phyloP scores from a whole-genome alignment of 1,140 invertebrate genomes.

The Orchestia grillus region DNA sequence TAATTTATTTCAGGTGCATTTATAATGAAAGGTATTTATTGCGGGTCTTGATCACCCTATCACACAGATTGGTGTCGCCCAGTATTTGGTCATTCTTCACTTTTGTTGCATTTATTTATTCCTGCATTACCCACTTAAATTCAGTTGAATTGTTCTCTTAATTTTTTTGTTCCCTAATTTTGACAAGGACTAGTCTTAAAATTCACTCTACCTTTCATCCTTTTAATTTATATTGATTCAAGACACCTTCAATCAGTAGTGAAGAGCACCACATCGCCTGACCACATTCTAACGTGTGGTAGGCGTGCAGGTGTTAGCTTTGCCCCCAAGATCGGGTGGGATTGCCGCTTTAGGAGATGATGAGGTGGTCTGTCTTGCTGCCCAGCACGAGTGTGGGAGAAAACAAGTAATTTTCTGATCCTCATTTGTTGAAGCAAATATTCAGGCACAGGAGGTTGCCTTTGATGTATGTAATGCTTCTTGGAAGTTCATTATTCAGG shows the following conservation, averaged over 20 bases:
- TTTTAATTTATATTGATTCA: background rate
- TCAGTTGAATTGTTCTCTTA: background rate
- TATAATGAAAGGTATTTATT: too few species aligned
- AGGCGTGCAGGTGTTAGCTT: background rate
- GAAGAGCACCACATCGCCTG: background rate
- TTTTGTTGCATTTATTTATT: background rate
- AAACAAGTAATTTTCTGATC: background rate
- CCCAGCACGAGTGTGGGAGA: background rate
- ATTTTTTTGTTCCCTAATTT: background rate
- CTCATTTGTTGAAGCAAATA: background rate
- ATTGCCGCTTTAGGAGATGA: background rate
- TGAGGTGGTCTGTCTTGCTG: background rate
- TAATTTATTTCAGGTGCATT: too few species aligned
- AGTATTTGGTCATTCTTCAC: too few species aligned
- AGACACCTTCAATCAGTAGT: background rate
- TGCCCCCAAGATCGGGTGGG: background rate
- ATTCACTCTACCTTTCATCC: background rate
- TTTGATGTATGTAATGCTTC: background rate
- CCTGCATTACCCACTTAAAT: background rate
- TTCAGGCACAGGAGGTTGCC: background rate
- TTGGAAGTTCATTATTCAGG: background rate
- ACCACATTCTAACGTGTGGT: background rate
- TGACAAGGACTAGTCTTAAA: background rate
- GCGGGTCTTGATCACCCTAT: too few species aligned
- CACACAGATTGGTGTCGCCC: too few species aligned